Conservation (phyloP, 2,888 invertebrate genomes). For the Polietes domitor region DNA sequence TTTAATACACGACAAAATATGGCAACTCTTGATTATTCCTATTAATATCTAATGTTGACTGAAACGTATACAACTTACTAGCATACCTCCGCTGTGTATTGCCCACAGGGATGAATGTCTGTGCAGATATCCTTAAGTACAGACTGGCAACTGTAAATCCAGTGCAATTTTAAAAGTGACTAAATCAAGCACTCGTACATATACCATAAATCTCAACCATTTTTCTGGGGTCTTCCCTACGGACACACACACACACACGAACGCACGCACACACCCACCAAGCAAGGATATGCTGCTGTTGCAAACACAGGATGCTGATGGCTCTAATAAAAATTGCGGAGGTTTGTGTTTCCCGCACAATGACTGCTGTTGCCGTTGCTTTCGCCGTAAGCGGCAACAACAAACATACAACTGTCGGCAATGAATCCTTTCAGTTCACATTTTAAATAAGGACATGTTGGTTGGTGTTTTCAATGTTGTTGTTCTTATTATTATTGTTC, state of each 20-base stretch:
- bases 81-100: too few species aligned
- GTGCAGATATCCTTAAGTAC: too few species aligned
- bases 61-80: too few species aligned
- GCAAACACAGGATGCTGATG: neutral
- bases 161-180: constrained; percentile 10
- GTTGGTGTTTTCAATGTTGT: neutral
- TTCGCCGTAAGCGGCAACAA: neutral
- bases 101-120: too few species aligned
- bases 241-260: neutral
- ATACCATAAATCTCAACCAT: neutral
- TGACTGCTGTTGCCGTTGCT: too few species aligned
- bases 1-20: too few species aligned
- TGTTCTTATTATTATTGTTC: neutral
- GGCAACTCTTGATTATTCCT: too few species aligned
- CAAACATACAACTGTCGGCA: neutral
- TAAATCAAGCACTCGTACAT: neutral
- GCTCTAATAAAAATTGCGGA: neutral
- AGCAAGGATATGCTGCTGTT: neutral
- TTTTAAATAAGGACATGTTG: constrained; percentile 2
- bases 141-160: constrained; percentile 7
- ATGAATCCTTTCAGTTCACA: constrained; percentile 24
- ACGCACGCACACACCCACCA: too few species aligned
- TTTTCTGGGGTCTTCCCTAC: neutral
- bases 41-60: too few species aligned
- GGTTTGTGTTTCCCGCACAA: neutral